Conservation (phyloP, 2,888 invertebrate genomes). For the Melanostoma scalare region DNA sequence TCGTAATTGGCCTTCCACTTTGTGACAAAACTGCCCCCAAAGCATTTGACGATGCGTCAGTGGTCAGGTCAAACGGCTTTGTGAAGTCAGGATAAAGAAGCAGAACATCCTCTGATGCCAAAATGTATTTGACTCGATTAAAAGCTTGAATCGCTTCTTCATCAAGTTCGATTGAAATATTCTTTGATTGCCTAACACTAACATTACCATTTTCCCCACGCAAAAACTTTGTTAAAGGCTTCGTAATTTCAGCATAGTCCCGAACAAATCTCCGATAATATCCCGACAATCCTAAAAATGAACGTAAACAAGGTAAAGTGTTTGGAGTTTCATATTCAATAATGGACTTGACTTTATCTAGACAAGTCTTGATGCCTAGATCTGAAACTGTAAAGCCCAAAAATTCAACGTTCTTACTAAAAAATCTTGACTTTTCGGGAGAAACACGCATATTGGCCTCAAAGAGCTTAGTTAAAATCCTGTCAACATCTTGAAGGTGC, state of each 20-base stretch:
- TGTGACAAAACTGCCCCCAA: conserved; percentile 41
- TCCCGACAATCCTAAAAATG: too few species aligned
- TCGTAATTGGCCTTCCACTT: conserved; percentile 33
- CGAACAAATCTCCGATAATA: too few species aligned
- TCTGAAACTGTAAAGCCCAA: background rate
- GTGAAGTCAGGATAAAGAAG: conserved; percentile 29
- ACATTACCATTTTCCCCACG: conserved; percentile 60
- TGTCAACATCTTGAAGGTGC: conserved; percentile 20
- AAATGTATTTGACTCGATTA: conserved; percentile 47
- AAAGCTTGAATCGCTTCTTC: conserved; percentile 54
- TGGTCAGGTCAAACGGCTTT: conserved; percentile 7
- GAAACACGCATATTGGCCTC: background rate
- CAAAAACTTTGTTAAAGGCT: too few species aligned
- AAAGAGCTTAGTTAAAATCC: background rate
- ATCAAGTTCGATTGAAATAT: conserved; percentile 43
- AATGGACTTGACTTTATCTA: background rate
- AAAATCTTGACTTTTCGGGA: background rate
- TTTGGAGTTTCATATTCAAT: too few species aligned
- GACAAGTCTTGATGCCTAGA: background rate
- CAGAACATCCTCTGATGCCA: conserved; percentile 55
- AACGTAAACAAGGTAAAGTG: too few species aligned
- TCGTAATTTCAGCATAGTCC: too few species aligned
- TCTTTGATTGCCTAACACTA: conserved; percentile 62
- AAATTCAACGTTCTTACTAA: conserved; percentile 11
- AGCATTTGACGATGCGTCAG: conserved; percentile 30